Base-by-base conservation (phyloP, 2,113 vertebrate genomes). In the Acrocephalus arundinaceus region DNA sequence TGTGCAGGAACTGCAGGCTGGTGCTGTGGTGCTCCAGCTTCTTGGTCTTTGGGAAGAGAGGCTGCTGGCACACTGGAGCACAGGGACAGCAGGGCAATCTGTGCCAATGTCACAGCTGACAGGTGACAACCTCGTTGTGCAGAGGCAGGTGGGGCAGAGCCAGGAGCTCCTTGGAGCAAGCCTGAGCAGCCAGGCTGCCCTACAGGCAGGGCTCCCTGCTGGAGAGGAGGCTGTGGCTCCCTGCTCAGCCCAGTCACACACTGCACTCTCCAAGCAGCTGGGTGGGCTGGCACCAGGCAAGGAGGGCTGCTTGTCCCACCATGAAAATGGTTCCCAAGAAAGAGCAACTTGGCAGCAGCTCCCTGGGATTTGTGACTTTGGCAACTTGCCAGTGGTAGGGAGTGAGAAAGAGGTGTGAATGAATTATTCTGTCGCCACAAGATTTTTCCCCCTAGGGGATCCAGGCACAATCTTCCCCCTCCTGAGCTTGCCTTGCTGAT, bases 361-460 rank as follows among this genome's bases (percentile, higher is more conserved):
- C 39, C 39, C 84, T 77, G 70, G 85, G 58, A 82, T 85, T 59
- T 91, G 93, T 5, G 16, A 22, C 65, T 96, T 91, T 87, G 94
- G 76, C 72, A 91, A 61, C 76, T 46, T 61, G 11, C 77, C 92
- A 74, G 4, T 2, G 5, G 20, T 35, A 19, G 76, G 61, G 65
- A 90, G 33, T 9, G 17, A 43, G 76, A 39, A 93, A 81, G 75
- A 54, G 61, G 43, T 71, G 79, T 15, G 54, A 80, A 73, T 66
- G 51, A 70, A 92, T 94, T 87, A 76, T 31, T 92, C 62, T 9
- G 0, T 77, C 75, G 84, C 46, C n/a, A 46, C 41, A 51, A 43
- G 67, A 88, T 84, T 83, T 70, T 76, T 79, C 76, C 33, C 79
- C 77, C 67, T 24, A 58, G 71, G 82, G 39, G 35, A 88, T 61